Conservation (phyloP, 2,113 vertebrate genomes). For the Stomatorhinus ivindoensis region DNA sequence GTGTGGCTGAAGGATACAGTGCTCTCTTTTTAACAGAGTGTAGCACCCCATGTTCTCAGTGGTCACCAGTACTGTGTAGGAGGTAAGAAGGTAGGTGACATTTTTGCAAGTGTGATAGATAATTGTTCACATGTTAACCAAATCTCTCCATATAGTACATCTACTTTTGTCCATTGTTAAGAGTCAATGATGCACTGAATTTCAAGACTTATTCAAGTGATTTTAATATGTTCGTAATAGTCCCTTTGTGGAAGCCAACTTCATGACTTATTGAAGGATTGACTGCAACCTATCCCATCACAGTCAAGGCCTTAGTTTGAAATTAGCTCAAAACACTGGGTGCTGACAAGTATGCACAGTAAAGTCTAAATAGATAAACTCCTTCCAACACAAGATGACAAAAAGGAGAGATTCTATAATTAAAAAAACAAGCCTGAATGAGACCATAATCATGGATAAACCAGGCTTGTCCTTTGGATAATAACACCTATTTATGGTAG, state of each 20-base stretch:
- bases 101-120: background rate
- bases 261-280: background rate
- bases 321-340: background rate
- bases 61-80: background rate
- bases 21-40: background rate
- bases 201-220: background rate
- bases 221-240: background rate
- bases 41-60: background rate
- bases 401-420: background rate
- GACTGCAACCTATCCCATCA: background rate
- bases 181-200: background rate
- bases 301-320: background rate
- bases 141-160: background rate
- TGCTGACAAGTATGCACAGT: background rate
- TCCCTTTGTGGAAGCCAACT: background rate
- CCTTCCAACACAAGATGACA: background rate
- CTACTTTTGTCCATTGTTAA: background rate
- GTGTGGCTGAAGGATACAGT: background rate
- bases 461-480: background rate
- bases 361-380: background rate
- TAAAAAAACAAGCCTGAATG: background rate
- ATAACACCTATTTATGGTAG: background rate
- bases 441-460: background rate
- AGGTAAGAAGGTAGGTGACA: background rate
- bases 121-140: background rate